A percentile compares a stretch with the other conserved stretches of the same genome.
Evolutionary conservation across 2,113 vertebrate species (phyloP).

Genomic region (Nansenia antarctica): DNA sequence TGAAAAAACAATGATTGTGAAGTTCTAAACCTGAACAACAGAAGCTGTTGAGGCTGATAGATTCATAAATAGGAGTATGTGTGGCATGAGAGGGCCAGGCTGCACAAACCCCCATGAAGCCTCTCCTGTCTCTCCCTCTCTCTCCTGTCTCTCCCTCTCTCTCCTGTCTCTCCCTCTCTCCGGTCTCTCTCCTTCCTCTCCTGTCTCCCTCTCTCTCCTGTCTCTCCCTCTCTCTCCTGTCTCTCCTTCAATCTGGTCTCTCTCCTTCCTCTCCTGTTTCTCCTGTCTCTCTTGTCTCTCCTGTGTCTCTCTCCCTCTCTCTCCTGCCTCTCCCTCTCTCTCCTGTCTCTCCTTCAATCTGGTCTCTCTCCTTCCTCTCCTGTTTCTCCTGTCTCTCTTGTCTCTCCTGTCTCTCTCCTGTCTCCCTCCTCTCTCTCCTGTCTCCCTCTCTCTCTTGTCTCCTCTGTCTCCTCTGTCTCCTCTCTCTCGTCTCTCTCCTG

Average conservation of each 20-base stretch:
- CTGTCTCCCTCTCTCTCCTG: too few species aligned
- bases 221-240: not conserved
- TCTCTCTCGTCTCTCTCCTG: not conserved
- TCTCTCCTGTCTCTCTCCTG: conserved; percentile 6
- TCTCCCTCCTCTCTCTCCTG: not conserved
- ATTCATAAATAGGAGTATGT: too few species aligned
- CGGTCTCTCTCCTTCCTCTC: too few species aligned
- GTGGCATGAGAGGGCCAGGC: not conserved
- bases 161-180: not conserved
- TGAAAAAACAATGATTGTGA: too few species aligned
- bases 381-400: not conserved
- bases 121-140: not conserved
- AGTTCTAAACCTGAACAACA: too few species aligned
- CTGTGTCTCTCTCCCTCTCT: conserved; percentile 9
- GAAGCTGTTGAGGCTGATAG: too few species aligned
- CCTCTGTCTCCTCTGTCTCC: too few species aligned
- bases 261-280: not conserved
- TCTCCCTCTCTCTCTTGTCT: conserved; percentile 8
- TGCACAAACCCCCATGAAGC: not conserved
- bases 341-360: conserved; percentile 1
- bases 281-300: not conserved
- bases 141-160: conserved; percentile 5
- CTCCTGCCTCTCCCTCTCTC: not conserved
- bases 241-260: conserved; percentile 4
- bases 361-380: too few species aligned